A percentile compares a stretch with the other conserved stretches of the same genome.
Conservation (phyloP, 2,113 vertebrate genomes). For the Elanus axillaris region DNA sequence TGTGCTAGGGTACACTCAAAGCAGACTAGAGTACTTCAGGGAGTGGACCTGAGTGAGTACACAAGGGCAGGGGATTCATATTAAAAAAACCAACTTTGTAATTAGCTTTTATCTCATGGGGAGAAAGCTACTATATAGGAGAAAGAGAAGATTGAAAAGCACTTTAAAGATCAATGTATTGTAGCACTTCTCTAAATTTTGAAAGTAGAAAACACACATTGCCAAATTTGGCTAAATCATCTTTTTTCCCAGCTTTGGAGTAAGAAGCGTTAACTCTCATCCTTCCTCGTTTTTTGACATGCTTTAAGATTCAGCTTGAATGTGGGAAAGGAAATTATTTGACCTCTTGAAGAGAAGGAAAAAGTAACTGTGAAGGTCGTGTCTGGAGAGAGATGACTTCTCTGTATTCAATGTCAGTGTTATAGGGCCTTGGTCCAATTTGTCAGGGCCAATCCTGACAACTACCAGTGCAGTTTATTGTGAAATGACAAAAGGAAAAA, state of each 20-base stretch:
- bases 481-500: background rate
- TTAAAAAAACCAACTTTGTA: background rate
- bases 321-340: background rate
- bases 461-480: background rate
- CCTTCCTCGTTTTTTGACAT: background rate
- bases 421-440: background rate
- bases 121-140: background rate
- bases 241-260: background rate
- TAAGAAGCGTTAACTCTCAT: background rate
- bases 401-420: rapidly evolving
- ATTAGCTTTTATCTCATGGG: background rate
- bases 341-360: background rate
- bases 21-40: background rate
- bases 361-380: background rate
- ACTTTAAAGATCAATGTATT: background rate
- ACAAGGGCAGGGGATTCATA: background rate
- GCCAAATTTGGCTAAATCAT: background rate
- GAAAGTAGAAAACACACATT: background rate
- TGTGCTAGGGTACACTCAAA: background rate
- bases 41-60: background rate
- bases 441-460: background rate
- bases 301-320: background rate
- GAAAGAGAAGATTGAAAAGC: background rate
- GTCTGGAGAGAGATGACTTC: background rate
- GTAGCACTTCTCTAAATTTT: background rate